Percentiles rank a stretch among this genome's conserved stretches.
Conservation (phyloP, 92 coral and sea anemone species). For the Zoanthus solanderi region DNA sequence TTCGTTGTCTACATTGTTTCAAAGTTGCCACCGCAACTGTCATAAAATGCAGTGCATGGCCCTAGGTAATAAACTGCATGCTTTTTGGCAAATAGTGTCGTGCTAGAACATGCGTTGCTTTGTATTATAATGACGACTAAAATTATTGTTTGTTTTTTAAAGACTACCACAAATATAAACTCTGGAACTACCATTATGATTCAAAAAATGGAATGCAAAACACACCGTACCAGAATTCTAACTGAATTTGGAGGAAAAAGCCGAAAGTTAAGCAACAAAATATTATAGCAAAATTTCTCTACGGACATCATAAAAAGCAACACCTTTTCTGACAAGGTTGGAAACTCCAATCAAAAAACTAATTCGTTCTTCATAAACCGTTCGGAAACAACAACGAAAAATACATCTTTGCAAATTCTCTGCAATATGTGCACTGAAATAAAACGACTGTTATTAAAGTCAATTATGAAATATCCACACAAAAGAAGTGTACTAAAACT, state of each 20-base stretch:
- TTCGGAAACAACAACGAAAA: neutral
- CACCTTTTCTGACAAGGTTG: neutral
- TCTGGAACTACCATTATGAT: neutral
- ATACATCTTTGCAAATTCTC: neutral
- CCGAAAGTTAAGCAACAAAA: neutral
- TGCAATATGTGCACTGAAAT: neutral
- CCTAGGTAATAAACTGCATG: too few species aligned
- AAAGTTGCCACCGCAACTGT: too few species aligned
- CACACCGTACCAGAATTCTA: neutral
- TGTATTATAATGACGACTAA: too few species aligned
- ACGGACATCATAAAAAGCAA: neutral
- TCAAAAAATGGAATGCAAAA: neutral
- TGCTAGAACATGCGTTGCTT: too few species aligned
- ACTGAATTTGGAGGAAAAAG: neutral
- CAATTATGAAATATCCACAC: slow-evolving; percentile 38
- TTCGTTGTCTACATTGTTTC: too few species aligned
- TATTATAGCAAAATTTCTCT: neutral
- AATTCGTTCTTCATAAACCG: neutral
- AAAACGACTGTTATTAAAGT: neutral
- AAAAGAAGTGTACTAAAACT: neutral
- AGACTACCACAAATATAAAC: neutral
- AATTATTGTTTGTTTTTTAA: neutral
- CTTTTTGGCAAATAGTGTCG: too few species aligned
- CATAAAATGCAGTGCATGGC: too few species aligned
- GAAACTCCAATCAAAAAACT: neutral